A percentile compares a stretch with the other conserved stretches of the same genome.
Conservation (phyloP, 2,888 invertebrate genomes). For the Heterodera filipjevi region DNA sequence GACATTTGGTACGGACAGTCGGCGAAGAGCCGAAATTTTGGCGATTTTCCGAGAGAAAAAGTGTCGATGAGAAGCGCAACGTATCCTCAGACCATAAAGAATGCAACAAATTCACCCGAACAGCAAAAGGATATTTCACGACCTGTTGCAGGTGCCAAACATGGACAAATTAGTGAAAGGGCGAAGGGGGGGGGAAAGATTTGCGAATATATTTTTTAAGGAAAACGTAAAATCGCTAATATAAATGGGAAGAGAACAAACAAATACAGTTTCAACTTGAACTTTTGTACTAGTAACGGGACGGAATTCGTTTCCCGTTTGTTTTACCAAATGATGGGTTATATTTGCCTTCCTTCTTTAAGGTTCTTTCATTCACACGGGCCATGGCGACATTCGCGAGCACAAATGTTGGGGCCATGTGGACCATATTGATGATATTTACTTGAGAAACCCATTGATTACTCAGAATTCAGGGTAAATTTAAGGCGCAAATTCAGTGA, state of each 20-base stretch:
- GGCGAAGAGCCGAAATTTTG: slow-evolving; percentile 82
- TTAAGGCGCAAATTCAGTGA: background rate
- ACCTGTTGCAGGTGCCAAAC: slow-evolving; percentile 72
- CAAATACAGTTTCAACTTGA: too few species aligned
- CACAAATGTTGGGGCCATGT: slow-evolving; percentile 81
- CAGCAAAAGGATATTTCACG: slow-evolving; percentile 76
- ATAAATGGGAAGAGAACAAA: too few species aligned
- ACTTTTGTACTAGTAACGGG: too few species aligned
- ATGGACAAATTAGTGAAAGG: background rate
- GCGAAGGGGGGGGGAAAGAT: background rate
- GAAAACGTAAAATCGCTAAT: too few species aligned
- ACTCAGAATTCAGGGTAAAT: background rate
- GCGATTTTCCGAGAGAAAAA: slow-evolving; percentile 78
- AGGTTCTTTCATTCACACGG: slow-evolving; percentile 79
- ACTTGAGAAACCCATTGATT: slow-evolving; percentile 57
- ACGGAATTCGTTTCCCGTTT: too few species aligned
- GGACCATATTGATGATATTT: slow-evolving; percentile 73
- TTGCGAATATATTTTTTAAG: too few species aligned
- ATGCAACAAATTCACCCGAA: background rate
- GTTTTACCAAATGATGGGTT: too few species aligned
- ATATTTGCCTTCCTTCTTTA: background rate
- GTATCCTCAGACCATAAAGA: background rate
- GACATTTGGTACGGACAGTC: slow-evolving; percentile 39
- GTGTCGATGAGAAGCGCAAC: slow-evolving; percentile 42
- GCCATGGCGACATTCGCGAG: slow-evolving; percentile 64